These are phyloP conservation scores for Torymus tubicola DNA, from an alignment of 2,888 invertebrate species.

Conservation along the genomic window DNA sequence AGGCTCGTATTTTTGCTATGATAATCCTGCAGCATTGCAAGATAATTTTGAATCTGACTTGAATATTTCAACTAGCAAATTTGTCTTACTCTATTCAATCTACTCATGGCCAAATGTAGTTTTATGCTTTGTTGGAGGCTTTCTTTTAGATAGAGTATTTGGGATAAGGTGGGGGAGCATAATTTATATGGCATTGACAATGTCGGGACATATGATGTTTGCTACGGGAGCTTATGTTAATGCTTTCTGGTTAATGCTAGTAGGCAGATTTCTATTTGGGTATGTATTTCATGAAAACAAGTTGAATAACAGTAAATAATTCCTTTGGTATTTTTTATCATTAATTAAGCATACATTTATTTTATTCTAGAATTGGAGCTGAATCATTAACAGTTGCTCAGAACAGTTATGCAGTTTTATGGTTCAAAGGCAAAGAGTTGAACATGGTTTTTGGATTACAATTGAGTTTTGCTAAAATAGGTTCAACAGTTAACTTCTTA, in stretches of 20 bases:
- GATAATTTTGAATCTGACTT: constrained; percentile 90
- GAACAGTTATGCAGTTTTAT: constrained; percentile 97
- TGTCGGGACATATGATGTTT: constrained; percentile 92
- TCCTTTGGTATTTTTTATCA: too few relatives aligned
- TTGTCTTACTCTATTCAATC: constrained; percentile 92
- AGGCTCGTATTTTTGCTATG: constrained; percentile 99
- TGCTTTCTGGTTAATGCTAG: constrained; percentile 91
- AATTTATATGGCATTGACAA: constrained; percentile 91
- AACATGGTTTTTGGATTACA: constrained; percentile 99
- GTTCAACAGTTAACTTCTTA: constrained; percentile 96
- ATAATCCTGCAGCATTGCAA: constrained; percentile 95
- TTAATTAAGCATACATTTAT: too few relatives aligned
- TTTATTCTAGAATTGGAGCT: constrained; percentile 84
- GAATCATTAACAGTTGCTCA: constrained; percentile 98
- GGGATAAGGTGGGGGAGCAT: constrained; percentile 95
- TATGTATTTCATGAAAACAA: constrained; percentile 70
- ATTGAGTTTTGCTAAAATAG: constrained; percentile 94
- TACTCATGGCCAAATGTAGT: constrained; percentile 99
- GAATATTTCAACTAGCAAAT: constrained; percentile 87
- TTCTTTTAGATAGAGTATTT: constrained; percentile 95
- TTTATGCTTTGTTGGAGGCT: constrained; percentile 96
- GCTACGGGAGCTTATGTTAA: constrained; percentile 89
- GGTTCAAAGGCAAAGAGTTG: constrained; percentile 98
- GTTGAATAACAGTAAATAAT: too few relatives aligned
- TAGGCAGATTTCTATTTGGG: constrained; percentile 97